These are phyloP conservation scores for Elysia chlorotica DNA, from an alignment of 1,140 invertebrate genomes.

Conservation along the genomic window DNA sequence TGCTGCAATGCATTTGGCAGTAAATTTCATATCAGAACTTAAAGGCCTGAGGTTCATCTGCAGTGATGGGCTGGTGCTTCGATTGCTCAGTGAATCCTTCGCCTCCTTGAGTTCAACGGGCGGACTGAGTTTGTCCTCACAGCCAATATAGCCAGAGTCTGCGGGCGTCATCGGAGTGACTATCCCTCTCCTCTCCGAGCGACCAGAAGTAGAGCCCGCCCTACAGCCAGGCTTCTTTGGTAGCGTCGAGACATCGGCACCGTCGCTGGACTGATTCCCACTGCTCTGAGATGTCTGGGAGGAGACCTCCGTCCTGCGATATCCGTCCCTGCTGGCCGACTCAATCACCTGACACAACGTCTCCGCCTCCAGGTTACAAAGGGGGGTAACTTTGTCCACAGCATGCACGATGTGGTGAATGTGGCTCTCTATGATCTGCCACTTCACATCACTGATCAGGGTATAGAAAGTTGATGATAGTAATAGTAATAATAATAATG, in stretches of 20 bases:
- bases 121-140: conserved; percentile 20
- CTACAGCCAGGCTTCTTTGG: too few species aligned
- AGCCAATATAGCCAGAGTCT: conserved; percentile 17
- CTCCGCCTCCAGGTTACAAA: neutral
- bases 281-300: neutral
- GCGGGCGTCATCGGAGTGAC: neutral
- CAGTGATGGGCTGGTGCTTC: neutral
- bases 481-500: too few species aligned
- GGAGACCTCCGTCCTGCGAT: neutral
- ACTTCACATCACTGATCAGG: conserved; percentile 26
- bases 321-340: neutral
- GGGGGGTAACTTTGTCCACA: neutral
- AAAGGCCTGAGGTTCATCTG: neutral
- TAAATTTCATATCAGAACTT: neutral
- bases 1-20: too few species aligned
- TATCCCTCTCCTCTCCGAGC: neutral
- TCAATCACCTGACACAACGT: neutral
- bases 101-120: neutral
- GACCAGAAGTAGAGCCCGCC: too few species aligned
- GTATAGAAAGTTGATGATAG: too few species aligned
- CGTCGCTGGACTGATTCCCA: neutral
- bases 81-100: neutral
- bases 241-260: neutral
- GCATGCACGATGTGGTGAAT: conserved; percentile 35
- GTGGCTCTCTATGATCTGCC: conserved; percentile 34